These are phyloP conservation scores for Apeltes quadracus DNA, from an alignment of 2,113 vertebrate species.

Conservation along the genomic window DNA sequence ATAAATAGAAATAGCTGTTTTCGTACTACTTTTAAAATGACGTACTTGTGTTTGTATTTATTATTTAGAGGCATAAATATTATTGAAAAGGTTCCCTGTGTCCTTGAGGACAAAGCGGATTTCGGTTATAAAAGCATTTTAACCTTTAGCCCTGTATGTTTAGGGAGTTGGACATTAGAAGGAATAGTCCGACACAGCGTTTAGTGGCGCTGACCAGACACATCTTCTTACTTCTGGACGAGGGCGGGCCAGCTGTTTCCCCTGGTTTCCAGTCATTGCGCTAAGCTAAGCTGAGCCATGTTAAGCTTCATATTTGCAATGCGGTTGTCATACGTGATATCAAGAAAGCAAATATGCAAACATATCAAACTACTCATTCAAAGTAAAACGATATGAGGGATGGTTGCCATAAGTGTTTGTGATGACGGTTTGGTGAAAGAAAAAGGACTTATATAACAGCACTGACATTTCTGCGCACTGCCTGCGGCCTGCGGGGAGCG, in stretches of 20 bases:
- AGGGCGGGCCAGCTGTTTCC: neutral
- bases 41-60: neutral
- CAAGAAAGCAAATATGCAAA: neutral
- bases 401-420: neutral
- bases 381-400: neutral
- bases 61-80: neutral
- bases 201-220: neutral
- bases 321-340: too few relatives aligned
- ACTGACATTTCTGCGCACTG: neutral
- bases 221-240: neutral
- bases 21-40: neutral
- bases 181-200: too few relatives aligned
- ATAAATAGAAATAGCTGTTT: neutral
- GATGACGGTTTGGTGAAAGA: neutral
- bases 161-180: neutral
- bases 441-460: neutral
- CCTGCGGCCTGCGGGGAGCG: neutral
- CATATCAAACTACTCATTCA: neutral
- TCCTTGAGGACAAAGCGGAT: neutral
- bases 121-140: neutral
- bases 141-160: neutral
- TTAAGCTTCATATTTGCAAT: neutral
- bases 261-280: constrained; percentile 5
- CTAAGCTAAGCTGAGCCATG: neutral
- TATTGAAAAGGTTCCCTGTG: neutral